These are phyloP conservation scores for Myopa tessellatipennis DNA, from an alignment of 2,888 invertebrate genomes.

Conservation along the genomic window DNA sequence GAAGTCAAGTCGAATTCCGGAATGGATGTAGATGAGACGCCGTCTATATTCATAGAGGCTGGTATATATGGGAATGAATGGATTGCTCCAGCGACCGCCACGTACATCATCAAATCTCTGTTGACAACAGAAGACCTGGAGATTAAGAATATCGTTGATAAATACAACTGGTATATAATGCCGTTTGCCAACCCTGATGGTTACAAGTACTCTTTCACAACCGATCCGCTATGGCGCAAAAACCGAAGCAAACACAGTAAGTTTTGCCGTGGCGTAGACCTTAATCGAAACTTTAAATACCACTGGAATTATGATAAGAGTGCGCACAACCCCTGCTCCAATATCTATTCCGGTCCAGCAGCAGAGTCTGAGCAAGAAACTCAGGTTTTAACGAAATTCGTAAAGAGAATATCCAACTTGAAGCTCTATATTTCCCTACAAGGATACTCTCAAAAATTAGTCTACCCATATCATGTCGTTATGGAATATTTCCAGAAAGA, in stretches of 20 bases:
- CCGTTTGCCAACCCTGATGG: constrained; percentile 84
- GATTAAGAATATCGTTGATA: constrained; percentile 69
- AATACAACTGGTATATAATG: constrained; percentile 80
- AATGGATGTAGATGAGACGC: constrained; percentile 54
- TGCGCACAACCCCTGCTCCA: constrained; percentile 66
- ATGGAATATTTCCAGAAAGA: constrained; percentile 70
- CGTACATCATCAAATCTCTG: constrained; percentile 74
- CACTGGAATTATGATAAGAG: constrained; percentile 73
- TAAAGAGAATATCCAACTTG: constrained; percentile 70
- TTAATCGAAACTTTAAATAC: constrained; percentile 75
- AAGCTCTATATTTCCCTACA: constrained; percentile 80
- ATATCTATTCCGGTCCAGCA: constrained; percentile 70
- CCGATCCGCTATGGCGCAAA: constrained; percentile 75
- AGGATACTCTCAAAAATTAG: constrained; percentile 78
- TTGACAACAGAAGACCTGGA: constrained; percentile 71
- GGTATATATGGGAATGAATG: constrained; percentile 83
- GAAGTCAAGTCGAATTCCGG: neutral
- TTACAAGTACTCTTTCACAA: constrained; percentile 75
- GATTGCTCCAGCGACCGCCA: constrained; percentile 75
- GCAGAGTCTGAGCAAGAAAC: constrained; percentile 74
- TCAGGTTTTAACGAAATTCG: constrained; percentile 71
- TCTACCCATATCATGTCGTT: constrained; percentile 78
- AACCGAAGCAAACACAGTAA: constrained; percentile 70
- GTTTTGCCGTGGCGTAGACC: constrained; percentile 72
- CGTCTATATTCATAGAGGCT: constrained; percentile 74